These are phyloP conservation scores for Schizopygopsis pylzovi DNA, from an alignment of 2,797 vertebrate genomes.

Conservation along the genomic window DNA sequence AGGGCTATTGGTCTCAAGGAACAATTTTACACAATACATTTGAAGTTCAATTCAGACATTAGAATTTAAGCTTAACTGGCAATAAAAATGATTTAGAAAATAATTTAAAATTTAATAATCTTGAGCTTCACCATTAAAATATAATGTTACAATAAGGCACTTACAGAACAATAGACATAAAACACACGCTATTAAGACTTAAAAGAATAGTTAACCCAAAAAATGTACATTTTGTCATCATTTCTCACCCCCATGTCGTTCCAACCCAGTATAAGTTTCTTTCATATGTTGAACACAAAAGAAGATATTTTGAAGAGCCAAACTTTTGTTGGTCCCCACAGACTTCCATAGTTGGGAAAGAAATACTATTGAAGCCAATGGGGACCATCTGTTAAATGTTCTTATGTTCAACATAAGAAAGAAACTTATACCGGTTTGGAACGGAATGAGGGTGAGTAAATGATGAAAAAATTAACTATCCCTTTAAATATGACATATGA, in stretches of 20 bases:
- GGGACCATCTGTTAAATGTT: too few relatives aligned
- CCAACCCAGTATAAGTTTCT: too few relatives aligned
- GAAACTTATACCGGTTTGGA: too few relatives aligned
- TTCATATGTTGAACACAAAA: too few relatives aligned
- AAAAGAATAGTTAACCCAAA: not conserved
- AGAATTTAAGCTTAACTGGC: too few relatives aligned
- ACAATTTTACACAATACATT: not conserved
- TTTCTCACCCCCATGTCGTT: not conserved
- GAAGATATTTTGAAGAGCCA: too few relatives aligned
- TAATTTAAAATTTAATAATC: not conserved
- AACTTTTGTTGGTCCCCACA: too few relatives aligned
- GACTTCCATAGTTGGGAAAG: too few relatives aligned
- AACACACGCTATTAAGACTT: not conserved
- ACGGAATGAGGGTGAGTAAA: too few relatives aligned
- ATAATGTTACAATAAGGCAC: not conserved
- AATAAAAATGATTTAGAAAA: not conserved
- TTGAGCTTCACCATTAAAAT: not conserved
- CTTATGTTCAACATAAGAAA: too few relatives aligned
- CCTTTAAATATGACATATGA: not conserved
- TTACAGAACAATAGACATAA: not conserved
- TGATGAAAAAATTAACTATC: too few relatives aligned
- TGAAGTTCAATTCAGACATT: not conserved
- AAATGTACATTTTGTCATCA: not conserved
- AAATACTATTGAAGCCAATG: too few relatives aligned
- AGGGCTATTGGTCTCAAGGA: conserved; percentile 5